A percentile compares a stretch with the other conserved stretches of the same genome.
Evolutionary conservation across 2,888 invertebrate species (phyloP).

Genomic region (Coelinius sp.): DNA sequence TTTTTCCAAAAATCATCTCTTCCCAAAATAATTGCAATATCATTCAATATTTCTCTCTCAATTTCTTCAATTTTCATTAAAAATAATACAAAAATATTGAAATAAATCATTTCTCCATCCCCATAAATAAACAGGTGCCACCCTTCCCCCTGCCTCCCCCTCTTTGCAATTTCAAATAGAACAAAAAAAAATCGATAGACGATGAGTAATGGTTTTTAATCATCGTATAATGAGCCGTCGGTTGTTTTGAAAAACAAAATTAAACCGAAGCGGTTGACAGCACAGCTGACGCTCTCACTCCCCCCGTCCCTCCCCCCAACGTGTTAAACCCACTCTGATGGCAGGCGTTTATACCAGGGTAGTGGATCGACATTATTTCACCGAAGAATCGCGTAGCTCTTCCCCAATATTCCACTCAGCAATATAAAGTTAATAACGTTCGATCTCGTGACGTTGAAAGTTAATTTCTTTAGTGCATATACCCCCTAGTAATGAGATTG

Average conservation of each 20-base stretch:
- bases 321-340: conserved; percentile 36
- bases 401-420: conserved; percentile 50
- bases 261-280: conserved; percentile 45
- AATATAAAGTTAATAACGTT: conserved; percentile 67
- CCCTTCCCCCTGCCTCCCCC: too few species aligned
- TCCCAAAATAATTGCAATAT: too few species aligned
- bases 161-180: background rate
- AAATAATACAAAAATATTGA: too few species aligned
- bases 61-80: too few species aligned
- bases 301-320: background rate
- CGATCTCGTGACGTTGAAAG: conserved; percentile 65
- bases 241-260: conserved; percentile 51
- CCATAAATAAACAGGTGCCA: too few species aligned
- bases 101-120: background rate
- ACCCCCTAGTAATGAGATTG: conserved; percentile 62
- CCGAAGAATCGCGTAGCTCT: conserved; percentile 18
- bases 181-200: conserved; percentile 30
- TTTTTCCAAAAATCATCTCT: too few species aligned
- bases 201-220: conserved; percentile 53
- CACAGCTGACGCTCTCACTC: conserved; percentile 46
- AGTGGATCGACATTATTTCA: conserved; percentile 30
- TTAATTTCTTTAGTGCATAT: conserved; percentile 68
- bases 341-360: conserved; percentile 3
- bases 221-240: conserved; percentile 50
- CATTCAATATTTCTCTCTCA: too few species aligned